These are phyloP conservation scores for Agrotis segetum DNA, from an alignment of 2,888 invertebrate genomes.

Conservation along the genomic window DNA sequence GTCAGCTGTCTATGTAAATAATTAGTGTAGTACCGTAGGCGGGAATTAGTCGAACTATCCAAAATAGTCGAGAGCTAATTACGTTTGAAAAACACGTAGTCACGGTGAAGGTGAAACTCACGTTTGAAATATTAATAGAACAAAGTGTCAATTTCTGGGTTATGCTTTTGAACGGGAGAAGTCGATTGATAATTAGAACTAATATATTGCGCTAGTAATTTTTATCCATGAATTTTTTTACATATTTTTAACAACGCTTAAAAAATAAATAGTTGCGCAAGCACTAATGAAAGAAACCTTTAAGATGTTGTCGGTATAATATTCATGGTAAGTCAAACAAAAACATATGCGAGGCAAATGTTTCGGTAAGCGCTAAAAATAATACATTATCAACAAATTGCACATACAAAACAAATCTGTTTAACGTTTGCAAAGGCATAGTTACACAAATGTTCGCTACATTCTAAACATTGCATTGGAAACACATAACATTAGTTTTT, in stretches of 20 bases:
- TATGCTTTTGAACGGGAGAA: neutral
- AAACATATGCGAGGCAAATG: constrained; percentile 19
- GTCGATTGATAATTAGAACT: neutral
- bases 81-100: constrained; percentile 50
- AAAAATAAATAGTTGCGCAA: constrained; percentile 5
- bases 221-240: no score
- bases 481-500: constrained; percentile 7
- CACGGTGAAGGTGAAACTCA: constrained; percentile 57
- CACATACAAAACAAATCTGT: constrained; percentile 25
- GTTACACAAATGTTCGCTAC: constrained; percentile 32
- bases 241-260: neutral
- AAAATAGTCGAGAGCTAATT: constrained; percentile 69
- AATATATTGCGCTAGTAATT: neutral
- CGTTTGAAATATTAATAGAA: constrained; percentile 46
- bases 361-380: constrained; percentile 36
- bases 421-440: constrained; percentile 41
- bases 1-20: constrained; percentile 72
- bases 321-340: constrained; percentile 24
- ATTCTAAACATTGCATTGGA: constrained; percentile 25
- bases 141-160: constrained; percentile 28
- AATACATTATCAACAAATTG: constrained; percentile 22
- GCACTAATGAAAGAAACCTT: neutral
- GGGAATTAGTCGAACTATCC: constrained; percentile 74
- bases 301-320: constrained; percentile 1
- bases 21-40: constrained; percentile 75